Evolutionary conservation across 2,797 vertebrate genomes (phyloP).

Genomic region (Onychomys arenicola): DNA sequence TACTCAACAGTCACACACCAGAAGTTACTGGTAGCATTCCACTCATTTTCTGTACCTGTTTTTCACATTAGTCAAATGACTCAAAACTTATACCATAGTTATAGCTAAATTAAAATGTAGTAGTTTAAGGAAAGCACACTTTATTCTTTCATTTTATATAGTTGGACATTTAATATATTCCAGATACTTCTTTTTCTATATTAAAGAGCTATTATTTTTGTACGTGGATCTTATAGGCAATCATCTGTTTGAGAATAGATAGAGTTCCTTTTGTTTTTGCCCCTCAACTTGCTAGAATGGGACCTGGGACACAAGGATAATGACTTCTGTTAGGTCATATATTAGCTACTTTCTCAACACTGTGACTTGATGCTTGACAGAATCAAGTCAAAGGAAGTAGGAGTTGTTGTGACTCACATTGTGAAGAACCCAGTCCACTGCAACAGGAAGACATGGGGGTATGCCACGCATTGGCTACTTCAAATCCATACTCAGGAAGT

Average conservation of each 20-base stretch:
- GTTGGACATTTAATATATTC: not conserved
- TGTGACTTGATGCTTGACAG: not conserved
- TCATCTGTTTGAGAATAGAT: not conserved
- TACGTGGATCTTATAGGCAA: not conserved
- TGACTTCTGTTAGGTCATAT: not conserved
- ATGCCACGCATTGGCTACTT: not conserved
- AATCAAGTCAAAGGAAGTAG: not conserved
- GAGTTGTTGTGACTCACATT: not conserved
- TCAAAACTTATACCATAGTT: not conserved
- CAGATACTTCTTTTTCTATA: not conserved
- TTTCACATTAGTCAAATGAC: not conserved
- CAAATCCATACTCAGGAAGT: not conserved
- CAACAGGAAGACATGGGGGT: not conserved
- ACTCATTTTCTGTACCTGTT: not conserved
- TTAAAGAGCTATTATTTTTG: slow-evolving; percentile 8
- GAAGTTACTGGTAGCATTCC: not conserved
- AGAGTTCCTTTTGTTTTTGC: not conserved
- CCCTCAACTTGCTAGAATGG: not conserved
- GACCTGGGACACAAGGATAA: not conserved
- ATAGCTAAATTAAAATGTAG: not conserved
- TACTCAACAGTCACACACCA: not conserved
- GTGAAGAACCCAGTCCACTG: not conserved
- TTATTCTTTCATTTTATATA: not conserved
- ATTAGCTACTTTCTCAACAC: not conserved
- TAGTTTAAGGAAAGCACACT: not conserved